A percentile compares a stretch with the other conserved stretches of the same genome.
Conservation (phyloP, 1,140 invertebrate genomes). For the Diorhabda sublineata region DNA sequence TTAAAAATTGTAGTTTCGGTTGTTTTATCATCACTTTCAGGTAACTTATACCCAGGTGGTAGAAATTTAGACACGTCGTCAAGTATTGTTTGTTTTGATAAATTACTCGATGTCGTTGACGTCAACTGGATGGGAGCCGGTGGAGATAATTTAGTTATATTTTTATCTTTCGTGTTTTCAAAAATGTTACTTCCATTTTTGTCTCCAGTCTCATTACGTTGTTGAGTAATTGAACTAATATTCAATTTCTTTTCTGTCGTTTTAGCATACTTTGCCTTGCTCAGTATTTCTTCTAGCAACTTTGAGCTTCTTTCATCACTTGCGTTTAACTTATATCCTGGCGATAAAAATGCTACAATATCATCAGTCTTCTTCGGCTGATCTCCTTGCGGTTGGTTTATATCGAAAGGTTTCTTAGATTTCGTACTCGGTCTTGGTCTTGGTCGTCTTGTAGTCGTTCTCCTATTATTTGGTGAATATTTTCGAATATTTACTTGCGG, state of each 20-base stretch:
- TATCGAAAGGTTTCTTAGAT: background rate
- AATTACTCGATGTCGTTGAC: background rate
- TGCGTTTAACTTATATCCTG: constrained; percentile 50
- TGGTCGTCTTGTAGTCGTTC: constrained; percentile 45
- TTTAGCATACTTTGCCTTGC: constrained; percentile 23
- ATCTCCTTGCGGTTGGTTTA: constrained; percentile 46
- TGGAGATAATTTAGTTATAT: background rate
- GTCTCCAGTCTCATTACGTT: too few relatives aligned
- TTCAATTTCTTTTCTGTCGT: background rate
- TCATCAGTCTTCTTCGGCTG: constrained; percentile 47
- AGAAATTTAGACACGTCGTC: constrained; percentile 23
- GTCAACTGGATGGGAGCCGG: background rate
- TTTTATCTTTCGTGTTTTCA: background rate
- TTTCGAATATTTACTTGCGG: constrained; percentile 56
- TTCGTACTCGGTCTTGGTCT: constrained; percentile 23
- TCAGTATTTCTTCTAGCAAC: constrained; percentile 18
- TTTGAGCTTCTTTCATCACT: constrained; percentile 19
- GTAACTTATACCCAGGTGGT: constrained; percentile 28
- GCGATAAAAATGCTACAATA: constrained; percentile 57
- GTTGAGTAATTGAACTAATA: too few relatives aligned
- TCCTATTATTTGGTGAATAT: constrained; percentile 57
- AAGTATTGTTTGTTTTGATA: constrained; percentile 20
- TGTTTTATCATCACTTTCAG: constrained; percentile 1
- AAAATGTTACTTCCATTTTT: too few relatives aligned
- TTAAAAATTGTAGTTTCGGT: constrained; percentile 7